Conservation (phyloP, 2,888 invertebrate genomes). For the Melanotus villosus region DNA sequence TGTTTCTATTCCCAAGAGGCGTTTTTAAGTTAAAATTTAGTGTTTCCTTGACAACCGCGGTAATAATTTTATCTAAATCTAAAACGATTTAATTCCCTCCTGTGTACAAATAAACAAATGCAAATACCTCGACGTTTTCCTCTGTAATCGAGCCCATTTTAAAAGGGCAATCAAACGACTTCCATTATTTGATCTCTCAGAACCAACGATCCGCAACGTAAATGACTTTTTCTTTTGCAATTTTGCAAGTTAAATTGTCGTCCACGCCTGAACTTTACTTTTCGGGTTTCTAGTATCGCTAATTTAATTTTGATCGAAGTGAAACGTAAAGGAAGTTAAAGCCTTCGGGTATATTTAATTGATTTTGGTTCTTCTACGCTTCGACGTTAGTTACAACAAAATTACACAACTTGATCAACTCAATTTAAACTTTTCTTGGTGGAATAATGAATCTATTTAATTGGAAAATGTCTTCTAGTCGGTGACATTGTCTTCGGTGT, state of each 20-base stretch:
- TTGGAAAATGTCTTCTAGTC: constrained; percentile 37
- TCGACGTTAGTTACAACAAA: constrained; percentile 29
- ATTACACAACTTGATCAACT: constrained; percentile 39
- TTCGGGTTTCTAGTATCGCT: constrained; percentile 11
- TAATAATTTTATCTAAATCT: constrained; percentile 1
- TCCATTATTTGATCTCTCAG: not conserved
- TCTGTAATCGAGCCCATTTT: constrained; percentile 16
- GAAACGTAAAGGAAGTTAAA: constrained; percentile 16
- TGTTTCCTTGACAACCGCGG: constrained; percentile 1
- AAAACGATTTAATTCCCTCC: not conserved
- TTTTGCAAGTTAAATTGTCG: constrained; percentile 17
- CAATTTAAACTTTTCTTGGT: constrained; percentile 42
- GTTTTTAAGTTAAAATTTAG: constrained; percentile 9
- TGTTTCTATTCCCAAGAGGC: not conserved
- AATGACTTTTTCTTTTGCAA: not conserved
- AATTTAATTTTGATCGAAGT: constrained; percentile 29
- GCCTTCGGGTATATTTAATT: constrained; percentile 15
- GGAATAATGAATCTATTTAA: constrained; percentile 41
- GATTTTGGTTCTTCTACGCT: constrained; percentile 9
- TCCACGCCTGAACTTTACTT: constrained; percentile 6
- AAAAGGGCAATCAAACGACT: not conserved
- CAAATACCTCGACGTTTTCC: not conserved
- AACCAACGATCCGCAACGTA: constrained; percentile 3
- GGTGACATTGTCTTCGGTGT: constrained; percentile 27
- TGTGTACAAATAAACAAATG: not conserved